Evolutionary conservation across 2,888 invertebrate genomes (phyloP), one percentile per base, ranked within the genome.

Genomic region (Bombylius discolor): DNA sequence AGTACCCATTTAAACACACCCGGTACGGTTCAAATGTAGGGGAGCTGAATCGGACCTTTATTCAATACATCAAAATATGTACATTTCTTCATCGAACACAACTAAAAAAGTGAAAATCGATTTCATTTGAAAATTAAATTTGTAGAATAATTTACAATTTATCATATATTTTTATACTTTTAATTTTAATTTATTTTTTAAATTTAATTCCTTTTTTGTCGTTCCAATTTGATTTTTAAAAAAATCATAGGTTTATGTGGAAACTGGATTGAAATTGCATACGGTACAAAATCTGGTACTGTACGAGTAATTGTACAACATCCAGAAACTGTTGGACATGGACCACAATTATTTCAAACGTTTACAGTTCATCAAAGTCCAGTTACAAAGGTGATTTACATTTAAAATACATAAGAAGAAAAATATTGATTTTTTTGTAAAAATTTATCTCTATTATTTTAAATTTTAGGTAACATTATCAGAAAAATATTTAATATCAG

Each of bases 241-340:
- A 32, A 49, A 49, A 13, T 13, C 34, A 33, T 48, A 93, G 95
- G 91, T 79, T 78, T 95, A 57, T 94, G 94, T 75, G 97, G 97
- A 49, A 98, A 98, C 75, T 98, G 98, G 97, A 96, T 99, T 67
- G 99, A 99, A 77, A 98, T 99, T 66, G 99, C 98, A 0, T 99
- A 99, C 72, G 99, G 98, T 5, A 99, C 98, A 0, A 86, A 89
- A 62, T 90, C 89, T 23, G 98, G 98, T 4, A 91, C 91, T 0
- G 97, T 99, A 23, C 81, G 97, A 39, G 95, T 99, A 2, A 97
- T 99, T 58, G 97, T 98, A 0, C 98, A 98, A 67, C 98, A 99
- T 75, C 98, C 98, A 4, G 98, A 99, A 76, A 98, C 98, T 0
- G 96, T 97, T 4, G 97, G 97, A 0, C 96, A 98, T 70, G 96